These are phyloP conservation scores for Caerostris extrusa DNA, from an alignment of 1,140 invertebrate species.

Conservation along the genomic window DNA sequence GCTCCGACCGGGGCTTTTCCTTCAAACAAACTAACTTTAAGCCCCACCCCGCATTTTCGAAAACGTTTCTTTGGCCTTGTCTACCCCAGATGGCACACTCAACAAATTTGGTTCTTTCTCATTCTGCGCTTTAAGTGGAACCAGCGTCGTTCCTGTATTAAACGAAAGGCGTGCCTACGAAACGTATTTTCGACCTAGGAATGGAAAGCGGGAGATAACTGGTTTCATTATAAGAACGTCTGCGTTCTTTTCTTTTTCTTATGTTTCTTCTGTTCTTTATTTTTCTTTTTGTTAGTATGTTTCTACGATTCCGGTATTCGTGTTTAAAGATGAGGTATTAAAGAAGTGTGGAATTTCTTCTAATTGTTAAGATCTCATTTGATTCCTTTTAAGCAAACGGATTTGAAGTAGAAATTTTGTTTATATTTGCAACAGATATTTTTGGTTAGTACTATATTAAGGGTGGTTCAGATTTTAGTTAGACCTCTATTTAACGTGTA, in stretches of 20 bases:
- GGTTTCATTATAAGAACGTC: neutral
- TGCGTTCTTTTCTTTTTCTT: neutral
- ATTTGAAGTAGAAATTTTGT: no score
- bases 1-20: neutral
- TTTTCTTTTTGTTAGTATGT: no score
- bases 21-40: conserved; percentile 29
- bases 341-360: neutral
- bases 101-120: conserved; percentile 43
- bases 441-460: no score
- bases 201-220: neutral
- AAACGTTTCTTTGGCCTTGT: conserved; percentile 1
- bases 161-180: neutral
- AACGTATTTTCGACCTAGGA: neutral
- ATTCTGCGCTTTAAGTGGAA: conserved; percentile 1
- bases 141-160: neutral
- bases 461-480: no score
- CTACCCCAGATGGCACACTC: conserved; percentile 26
- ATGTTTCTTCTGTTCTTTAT: no score
- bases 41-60: neutral
- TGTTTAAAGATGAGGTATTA: neutral
- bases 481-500: no score
- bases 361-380: no score
- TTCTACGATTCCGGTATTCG: no score
- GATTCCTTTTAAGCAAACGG: no score
- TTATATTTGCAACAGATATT: no score